Conservation (phyloP, 2,797 vertebrate genomes). For the Chaetodon trifasciatus region DNA sequence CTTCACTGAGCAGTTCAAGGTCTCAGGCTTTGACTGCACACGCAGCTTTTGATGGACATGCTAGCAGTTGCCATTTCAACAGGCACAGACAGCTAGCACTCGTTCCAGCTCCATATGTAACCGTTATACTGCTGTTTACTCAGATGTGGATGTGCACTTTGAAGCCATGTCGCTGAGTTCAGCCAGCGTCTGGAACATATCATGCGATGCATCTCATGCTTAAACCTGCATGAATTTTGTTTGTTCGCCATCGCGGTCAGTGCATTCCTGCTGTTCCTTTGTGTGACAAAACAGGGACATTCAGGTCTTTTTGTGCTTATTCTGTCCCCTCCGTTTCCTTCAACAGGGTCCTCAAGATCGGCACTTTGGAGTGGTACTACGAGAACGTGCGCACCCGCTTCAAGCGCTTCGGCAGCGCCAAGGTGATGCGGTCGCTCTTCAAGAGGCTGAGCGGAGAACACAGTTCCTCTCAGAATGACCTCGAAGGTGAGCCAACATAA, state of each 20-base stretch:
- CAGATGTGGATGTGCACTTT: constrained; percentile 16
- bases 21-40: neutral
- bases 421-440: constrained; percentile 92
- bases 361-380: constrained; percentile 95
- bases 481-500: constrained; percentile 76
- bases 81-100: constrained; percentile 1
- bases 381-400: constrained; percentile 90
- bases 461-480: constrained; percentile 63
- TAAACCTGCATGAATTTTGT: neutral
- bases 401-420: constrained; percentile 93
- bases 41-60: neutral
- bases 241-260: neutral
- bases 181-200: constrained; percentile 36
- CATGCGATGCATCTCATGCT: constrained; percentile 6
- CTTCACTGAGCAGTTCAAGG: neutral
- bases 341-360: constrained; percentile 89
- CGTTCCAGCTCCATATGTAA: constrained; percentile 28
- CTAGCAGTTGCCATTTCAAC: neutral
- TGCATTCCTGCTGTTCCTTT: neutral
- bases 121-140: constrained; percentile 31
- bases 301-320: neutral
- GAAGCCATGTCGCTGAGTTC: constrained; percentile 24
- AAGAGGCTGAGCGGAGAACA: constrained; percentile 83
- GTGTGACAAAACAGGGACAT: neutral
- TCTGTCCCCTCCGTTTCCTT: neutral